A percentile compares a stretch with the other conserved stretches of the same genome.
Evolutionary conservation across 35 echinoderm and acorn worm genomes (phyloP).

Genomic region (Heliocidaris tuberculata): DNA sequence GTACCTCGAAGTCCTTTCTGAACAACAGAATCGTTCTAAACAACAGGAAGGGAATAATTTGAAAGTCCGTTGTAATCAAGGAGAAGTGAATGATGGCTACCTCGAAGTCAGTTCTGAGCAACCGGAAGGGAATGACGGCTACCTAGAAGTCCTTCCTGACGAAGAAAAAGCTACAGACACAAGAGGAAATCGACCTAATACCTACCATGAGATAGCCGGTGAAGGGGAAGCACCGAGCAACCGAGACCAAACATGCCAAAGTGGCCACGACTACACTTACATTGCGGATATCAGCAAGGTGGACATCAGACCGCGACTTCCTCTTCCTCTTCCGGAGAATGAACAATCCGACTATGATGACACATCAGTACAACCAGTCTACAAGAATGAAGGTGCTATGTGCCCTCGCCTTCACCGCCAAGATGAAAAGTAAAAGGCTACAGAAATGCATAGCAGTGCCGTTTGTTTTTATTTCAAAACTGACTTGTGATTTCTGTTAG

Average conservation of each 20-base stretch:
- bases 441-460: too few species aligned
- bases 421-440: not conserved
- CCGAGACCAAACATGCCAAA: not conserved
- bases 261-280: not conserved
- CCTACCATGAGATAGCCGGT: not conserved
- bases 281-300: not conserved
- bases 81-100: not conserved
- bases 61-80: too few species aligned
- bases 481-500: too few species aligned
- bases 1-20: not conserved
- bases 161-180: not conserved
- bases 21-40: not conserved
- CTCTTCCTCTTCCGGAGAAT: not conserved
- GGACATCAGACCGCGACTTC: not conserved
- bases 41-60: not conserved
- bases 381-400: not conserved
- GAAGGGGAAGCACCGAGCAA: not conserved
- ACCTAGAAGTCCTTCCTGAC: not conserved
- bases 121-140: not conserved
- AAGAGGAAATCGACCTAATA: not conserved
- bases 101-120: not conserved
- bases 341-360: not conserved
- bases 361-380: not conserved
- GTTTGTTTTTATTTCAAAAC: too few species aligned
- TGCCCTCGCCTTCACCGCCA: not conserved